phyloP scores from a whole-genome alignment of 2,888 invertebrate species.

The Polymixis flavicincta region DNA sequence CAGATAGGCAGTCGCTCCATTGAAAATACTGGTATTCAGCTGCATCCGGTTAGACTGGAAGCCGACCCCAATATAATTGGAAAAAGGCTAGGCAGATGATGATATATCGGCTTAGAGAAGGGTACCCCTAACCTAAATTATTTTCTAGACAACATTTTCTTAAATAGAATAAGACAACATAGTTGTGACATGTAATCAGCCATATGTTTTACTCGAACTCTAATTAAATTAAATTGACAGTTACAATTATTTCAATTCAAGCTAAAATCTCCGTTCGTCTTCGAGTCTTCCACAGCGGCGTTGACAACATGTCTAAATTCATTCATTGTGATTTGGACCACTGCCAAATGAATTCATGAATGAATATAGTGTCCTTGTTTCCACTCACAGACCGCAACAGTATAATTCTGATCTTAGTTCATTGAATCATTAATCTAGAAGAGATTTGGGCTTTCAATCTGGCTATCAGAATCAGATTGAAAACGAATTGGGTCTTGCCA shows the following conservation, averaged over 20 bases:
- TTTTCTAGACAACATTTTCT: background rate
- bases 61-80: too few species aligned
- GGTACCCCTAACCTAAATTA: background rate
- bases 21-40: too few species aligned
- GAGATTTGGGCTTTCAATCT: conserved; percentile 29
- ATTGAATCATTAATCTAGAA: conserved; percentile 53
- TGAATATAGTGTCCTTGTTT: conserved; percentile 60
- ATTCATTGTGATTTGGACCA: conserved; percentile 63
- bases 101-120: too few species aligned
- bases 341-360: conserved; percentile 67
- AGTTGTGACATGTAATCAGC: background rate
- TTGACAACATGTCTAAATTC: conserved; percentile 65
- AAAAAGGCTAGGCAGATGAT: too few species aligned
- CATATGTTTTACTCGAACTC: background rate
- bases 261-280: conserved; percentile 31
- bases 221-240: background rate
- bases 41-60: too few species aligned
- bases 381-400: conserved; percentile 48
- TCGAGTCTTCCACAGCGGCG: conserved; percentile 39
- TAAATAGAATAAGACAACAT: background rate
- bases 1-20: too few species aligned
- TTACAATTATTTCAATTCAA: conserved; percentile 19
- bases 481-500: conserved; percentile 45
- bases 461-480: conserved; percentile 36
- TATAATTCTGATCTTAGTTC: conserved; percentile 49